Evolutionary conservation across 1,140 invertebrate species (phyloP), one percentile per base, ranked within the genome.

Genomic region (Ylistrum balloti): DNA sequence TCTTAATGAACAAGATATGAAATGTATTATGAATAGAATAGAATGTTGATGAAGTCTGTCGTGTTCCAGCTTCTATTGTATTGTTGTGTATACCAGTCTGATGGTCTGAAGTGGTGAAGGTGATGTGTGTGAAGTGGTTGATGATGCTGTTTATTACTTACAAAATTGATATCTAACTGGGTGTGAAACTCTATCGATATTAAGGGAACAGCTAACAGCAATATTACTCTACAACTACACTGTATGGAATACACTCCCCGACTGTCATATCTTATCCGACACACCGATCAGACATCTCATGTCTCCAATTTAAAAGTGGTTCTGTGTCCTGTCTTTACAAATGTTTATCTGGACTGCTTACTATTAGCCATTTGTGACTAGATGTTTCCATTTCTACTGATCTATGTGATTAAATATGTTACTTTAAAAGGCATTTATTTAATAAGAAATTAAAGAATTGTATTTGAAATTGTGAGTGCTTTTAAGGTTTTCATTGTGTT

Each of bases 331-430:
- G 56, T n/a, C 11, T 74, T 28, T n/a, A 28, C n/a, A 17, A 74
- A 28, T 17, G n/a, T 45, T 1, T n/a, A 28, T 74, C 56, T 17
- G 22, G 28, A 28, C 56, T 74, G 17, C 17, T 28, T 28, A 28
- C 22, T 5, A 28, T 11, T 74, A 74, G 22, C n/a, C n/a, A 74
- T n/a, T 74, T 28, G 28, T 74, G 56, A 74, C 56, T 17, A n/a
- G 56, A 74, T 74, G 28, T 74, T 28, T 74, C 56, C 3, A 17
- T 74, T 74, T 74, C n/a, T n/a, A n/a, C 28, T 28, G 22, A 74
- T n/a, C 56, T 74, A 17, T 74, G n/a, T 28, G n/a, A 74, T 74
- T 74, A 74, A 74, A 74, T 74, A 74, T 74, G 17, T 74, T 74
- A 5, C 56, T 3, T 74, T 74, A 74, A 74, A 48, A 74, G n/a